Base-by-base conservation (phyloP, 2,888 invertebrate genomes). In the Bugulina stolonifera region DNA sequence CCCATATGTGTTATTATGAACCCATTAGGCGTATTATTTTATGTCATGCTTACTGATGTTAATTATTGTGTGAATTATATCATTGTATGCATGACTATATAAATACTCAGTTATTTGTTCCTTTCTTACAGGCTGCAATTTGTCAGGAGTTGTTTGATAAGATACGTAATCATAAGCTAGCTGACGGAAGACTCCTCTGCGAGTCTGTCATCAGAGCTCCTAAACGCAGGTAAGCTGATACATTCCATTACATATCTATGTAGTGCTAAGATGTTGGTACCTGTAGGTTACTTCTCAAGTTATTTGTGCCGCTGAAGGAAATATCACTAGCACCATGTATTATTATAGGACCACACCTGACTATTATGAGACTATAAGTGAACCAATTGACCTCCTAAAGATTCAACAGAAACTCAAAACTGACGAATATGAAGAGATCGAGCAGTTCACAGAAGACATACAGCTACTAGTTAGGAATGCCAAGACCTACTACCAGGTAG, bases 401-500 rank as follows among this genome's bases (percentile, higher is more conserved):
- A 94, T 99, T 1, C 96, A 97, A 84, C 96, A 96, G 81, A 98
- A 97, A 84, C 86, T 98, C 14, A 96, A 95, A 88, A 95, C 93
- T 0, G 97, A 98, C 78, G 95, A 96, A 72, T 99, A 99, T 84
- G 91, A 92, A 77, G 94, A 94, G 81, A 88, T 97, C 77, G 94
- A 95, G 35, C 94, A 95, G 80, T 87, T 99, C 74, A 90, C 93
- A 54, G 88, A 89, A 10, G 98, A 99, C 83, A 89, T 99, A 77
- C 93, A 94, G 80, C 87, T 96, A 52, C 88, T 99, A 79, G 91
- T 96, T 35, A 92, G 90, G 78, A 99, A 99, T 87, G 94, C 97
- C 0, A 94, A 94, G 84, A 91, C 93, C 10, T 98, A 94, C 86
- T 97, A 97, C 83, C 95, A 89, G 87, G 89, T 89, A 81, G 58